Evolutionary conservation across 2,888 invertebrate genomes (phyloP).

Genomic region (Eueremaeus valkanovi): DNA sequence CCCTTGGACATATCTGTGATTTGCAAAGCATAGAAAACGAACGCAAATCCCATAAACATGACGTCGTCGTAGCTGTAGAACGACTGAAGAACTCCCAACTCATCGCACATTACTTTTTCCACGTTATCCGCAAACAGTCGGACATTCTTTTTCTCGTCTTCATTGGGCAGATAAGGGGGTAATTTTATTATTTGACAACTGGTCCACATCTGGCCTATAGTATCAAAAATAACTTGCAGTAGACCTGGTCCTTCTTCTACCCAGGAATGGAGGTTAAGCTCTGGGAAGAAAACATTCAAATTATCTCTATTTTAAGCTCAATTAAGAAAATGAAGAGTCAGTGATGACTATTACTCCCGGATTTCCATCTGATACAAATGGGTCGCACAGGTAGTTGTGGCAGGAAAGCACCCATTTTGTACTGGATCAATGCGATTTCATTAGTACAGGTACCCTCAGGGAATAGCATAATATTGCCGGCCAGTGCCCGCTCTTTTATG

Average conservation of each 20-base stretch:
- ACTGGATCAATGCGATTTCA: slow-evolving; percentile 67
- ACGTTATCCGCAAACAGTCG: slow-evolving; percentile 53
- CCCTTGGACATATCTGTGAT: no score
- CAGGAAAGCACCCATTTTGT: slow-evolving; percentile 73
- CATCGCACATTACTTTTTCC: slow-evolving; percentile 49
- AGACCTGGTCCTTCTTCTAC: slow-evolving; percentile 66
- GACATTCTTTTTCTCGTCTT: slow-evolving; percentile 51
- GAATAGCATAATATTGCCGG: slow-evolving; percentile 72
- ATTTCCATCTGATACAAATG: slow-evolving; percentile 69
- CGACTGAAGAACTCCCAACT: slow-evolving; percentile 32
- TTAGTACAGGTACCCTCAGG: slow-evolving; percentile 96
- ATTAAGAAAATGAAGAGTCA: neutral
- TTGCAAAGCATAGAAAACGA: no score
- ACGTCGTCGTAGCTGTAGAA: slow-evolving; percentile 38
- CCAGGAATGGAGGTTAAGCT: slow-evolving; percentile 54
- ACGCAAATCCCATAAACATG: slow-evolving; percentile 36
- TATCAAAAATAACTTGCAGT: neutral
- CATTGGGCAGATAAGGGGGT: slow-evolving; percentile 52
- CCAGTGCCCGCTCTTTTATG: slow-evolving; percentile 75
- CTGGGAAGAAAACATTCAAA: neutral
- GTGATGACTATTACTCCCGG: neutral
- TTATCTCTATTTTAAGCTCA: neutral
- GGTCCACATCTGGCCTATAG: slow-evolving; percentile 14
- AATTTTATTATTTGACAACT: slow-evolving; percentile 44
- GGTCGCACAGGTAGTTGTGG: slow-evolving; percentile 95